Evolutionary conservation across 2,888 invertebrate species (phyloP), one percentile per base, ranked within the genome.

Genomic region (Tachina grossa): DNA sequence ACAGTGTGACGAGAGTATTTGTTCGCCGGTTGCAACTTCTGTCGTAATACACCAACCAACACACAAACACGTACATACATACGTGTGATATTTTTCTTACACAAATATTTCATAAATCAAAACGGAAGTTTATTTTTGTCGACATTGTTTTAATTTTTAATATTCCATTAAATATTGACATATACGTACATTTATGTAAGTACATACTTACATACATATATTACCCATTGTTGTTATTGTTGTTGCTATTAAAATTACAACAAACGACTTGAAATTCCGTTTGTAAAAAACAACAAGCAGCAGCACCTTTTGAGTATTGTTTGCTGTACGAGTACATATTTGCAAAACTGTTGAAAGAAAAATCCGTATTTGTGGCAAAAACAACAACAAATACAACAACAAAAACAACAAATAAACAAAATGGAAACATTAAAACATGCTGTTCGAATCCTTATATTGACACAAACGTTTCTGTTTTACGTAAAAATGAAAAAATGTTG

Each of bases 391-490:
- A 68, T 22, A 43, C 10, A 16, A 19, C 39, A 65, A 41, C 45
- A 19, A 49, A 19, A 49, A n/a, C 10, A 16, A 19, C 13, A 69
- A 39, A 31, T 31, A 45, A 59, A 74, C 55, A 75, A 81, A 81
- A 81, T 75, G 74, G 75, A 75, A 75, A 81, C 74, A 75, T 81
- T 39, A 47, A 75, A 75, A 80, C 83, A 85, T 83, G 78, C 43
- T 85, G 85, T 85, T 71, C 75, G 31, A 49, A 79, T 75, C 83
- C 85, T 75, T 85, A 79, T 85, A 82, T 82, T 65, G 79, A 63
- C 79, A 66, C 51, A 43, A 81, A 68, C 61, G 59, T 81, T 83
- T 84, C 66, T 68, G 43, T 68, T 78, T 68, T 75, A 69, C 61
- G 51, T 47, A 77, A 72, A 83, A 61, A 65, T 65, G n/a, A 31